phyloP scores from a whole-genome alignment of 2,888 invertebrate species.

The Drosophila glabriapex region DNA sequence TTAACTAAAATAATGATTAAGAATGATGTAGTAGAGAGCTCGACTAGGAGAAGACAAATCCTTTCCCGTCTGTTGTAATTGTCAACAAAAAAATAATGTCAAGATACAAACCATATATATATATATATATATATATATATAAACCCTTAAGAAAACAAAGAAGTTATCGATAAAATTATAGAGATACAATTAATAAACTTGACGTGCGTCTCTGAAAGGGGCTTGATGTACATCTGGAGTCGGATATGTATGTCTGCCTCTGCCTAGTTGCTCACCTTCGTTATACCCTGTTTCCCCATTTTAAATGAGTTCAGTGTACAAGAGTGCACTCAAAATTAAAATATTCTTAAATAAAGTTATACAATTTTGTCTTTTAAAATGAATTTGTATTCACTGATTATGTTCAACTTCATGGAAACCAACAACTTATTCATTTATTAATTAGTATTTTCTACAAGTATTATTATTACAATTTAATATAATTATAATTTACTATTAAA shows the following conservation, averaged over 20 bases:
- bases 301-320: background rate
- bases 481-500: background rate
- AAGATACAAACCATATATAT: background rate
- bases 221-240: background rate
- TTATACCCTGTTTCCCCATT: background rate
- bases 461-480: background rate
- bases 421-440: no score
- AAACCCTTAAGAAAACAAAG: fast-evolving
- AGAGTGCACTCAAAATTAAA: background rate
- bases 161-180: background rate
- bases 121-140: background rate
- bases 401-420: background rate
- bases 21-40: no score
- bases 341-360: background rate
- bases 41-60: no score
- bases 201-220: background rate
- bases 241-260: background rate
- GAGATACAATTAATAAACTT: background rate
- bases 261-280: background rate
- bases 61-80: no score
- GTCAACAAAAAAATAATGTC: no score
- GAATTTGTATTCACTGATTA: background rate
- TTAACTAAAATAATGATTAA: no score
- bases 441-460: background rate
- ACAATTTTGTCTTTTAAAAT: background rate